Evolutionary conservation across 2,888 invertebrate genomes (phyloP), one percentile per base, ranked within the genome.

Genomic region (Notocelia uddmanniana): DNA sequence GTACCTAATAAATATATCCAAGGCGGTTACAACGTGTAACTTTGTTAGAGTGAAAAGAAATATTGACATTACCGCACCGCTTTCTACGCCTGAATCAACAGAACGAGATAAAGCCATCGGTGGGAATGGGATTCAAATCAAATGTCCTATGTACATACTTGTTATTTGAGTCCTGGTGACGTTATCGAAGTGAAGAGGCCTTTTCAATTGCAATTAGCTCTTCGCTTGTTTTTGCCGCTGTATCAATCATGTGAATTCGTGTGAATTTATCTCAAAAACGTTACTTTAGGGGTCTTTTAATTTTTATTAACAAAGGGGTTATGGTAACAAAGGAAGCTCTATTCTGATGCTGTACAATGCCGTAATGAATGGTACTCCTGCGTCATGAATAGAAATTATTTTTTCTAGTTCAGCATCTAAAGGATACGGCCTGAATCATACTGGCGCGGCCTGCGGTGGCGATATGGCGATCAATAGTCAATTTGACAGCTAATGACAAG

Each of bases 41-140:
- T 64, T 52, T 64, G 63, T 52, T 52, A 64, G 52, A 64, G 63
- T 52, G 63, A 52, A 64, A 64, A 64, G 63, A 64, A 64, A 64
- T 64, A 64, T 64, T 64, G 52, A 64, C 63, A 64, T 64, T 64
- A 52, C 63, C 34, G 52, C 52, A 52, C 63, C 63, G 63, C 63
- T 64, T 52, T 23, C 63, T 52, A 52, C 52, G 63, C 63, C 63
- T 64, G 63, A 64, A 64, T 64, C 63, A 64, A 64, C 63, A 64
- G 34, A 52, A n/a, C 52, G 19, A 34, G 63, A 52, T 64, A 52
- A 52, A 64, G 37, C 34, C 52, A 64, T 64, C 63, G 37, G 45
- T 37, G 23, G 34, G 21, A 19, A 37, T n/a, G 23, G 15, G 52
- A 34, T 64, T 64, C n/a, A 21, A 64, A 64, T 64, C 21, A 34